Base-by-base conservation (phyloP, 2,888 invertebrate genomes). In the Prenolepis imparis region DNA sequence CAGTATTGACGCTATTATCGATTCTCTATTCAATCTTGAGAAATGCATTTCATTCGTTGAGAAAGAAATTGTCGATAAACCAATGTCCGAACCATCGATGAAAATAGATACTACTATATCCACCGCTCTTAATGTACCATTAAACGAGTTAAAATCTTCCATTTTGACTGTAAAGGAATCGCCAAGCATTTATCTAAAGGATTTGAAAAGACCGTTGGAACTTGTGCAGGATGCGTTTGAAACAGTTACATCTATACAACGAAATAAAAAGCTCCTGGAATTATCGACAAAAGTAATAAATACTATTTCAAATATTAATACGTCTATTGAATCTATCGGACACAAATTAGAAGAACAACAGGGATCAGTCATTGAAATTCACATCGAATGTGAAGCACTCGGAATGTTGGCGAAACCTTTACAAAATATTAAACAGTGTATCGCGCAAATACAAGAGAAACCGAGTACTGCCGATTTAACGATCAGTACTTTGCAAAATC, bases 1-100 rank as follows among this genome's bases (percentile, higher is more conserved):
- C 32, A 84, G 80, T 39, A 81, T 92, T 6, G 88, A 91, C 4
- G 87, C 88, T 2, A 87, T 93, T 15, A 91, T 92, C 0, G 90
- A 92, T 11, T 91, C 92, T 1, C 77, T 92, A 9, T 89, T 88
- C 0, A 91, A 91, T 57, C 83, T 93, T 2, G 91, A 92, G 15
- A 90, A 88, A 67, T 86, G 87, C n/a, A 91, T 93, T 83, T 91
- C 90, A n/a, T 55, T 84, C 28, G 52, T 92, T 6, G 88, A 92
- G 24, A 87, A 89, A 78, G 89, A 89, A 73, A 77, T 89, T 24
- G 77, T 80, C 21, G 87, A 89, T 11, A 91, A 91, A 41, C 67
- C 89, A 15, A 68, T 78, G 0, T 75, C 70, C 0, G 84, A 86
- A 28, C 52, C 75, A 12, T 24, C 86, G 9, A 82, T 63, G 0